These are phyloP conservation scores for Gymnothorax javanicus DNA, from an alignment of 2,797 vertebrate species.

Conservation along the genomic window DNA sequence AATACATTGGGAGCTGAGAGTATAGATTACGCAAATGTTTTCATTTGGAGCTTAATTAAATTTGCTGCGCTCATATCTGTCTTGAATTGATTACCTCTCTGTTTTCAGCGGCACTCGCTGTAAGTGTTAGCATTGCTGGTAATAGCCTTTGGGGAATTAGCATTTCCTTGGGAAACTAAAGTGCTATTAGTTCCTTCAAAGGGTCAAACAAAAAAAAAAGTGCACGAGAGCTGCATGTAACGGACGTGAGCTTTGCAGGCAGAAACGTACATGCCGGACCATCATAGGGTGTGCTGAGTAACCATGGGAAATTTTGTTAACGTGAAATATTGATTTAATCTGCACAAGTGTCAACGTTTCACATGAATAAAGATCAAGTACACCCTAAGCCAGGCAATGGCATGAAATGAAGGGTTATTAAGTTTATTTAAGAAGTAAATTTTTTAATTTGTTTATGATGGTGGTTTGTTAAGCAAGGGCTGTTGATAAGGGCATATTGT, in stretches of 20 bases:
- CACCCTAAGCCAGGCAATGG: background rate
- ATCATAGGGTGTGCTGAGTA: background rate
- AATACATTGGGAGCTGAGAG: slow-evolving; percentile 11
- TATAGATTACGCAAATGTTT: slow-evolving; percentile 16
- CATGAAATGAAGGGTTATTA: background rate
- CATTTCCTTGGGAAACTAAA: background rate
- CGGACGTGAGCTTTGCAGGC: background rate
- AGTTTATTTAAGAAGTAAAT: background rate
- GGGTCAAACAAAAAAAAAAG: background rate
- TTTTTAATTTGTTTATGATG: background rate
- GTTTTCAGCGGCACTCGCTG: background rate
- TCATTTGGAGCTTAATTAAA: slow-evolving; percentile 19
- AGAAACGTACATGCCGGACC: background rate
- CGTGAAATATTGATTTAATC: background rate
- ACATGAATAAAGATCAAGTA: background rate
- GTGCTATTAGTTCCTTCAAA: background rate
- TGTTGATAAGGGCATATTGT: background rate
- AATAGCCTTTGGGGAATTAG: background rate
- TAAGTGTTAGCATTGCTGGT: background rate
- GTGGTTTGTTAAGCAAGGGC: background rate
- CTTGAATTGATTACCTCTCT: background rate
- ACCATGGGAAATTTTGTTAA: background rate
- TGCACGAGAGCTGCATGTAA: background rate
- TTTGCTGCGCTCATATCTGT: slow-evolving; percentile 12
- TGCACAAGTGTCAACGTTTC: background rate